phyloP scores from a whole-genome alignment of 2,113 vertebrate species.

The Tupaia tana region DNA sequence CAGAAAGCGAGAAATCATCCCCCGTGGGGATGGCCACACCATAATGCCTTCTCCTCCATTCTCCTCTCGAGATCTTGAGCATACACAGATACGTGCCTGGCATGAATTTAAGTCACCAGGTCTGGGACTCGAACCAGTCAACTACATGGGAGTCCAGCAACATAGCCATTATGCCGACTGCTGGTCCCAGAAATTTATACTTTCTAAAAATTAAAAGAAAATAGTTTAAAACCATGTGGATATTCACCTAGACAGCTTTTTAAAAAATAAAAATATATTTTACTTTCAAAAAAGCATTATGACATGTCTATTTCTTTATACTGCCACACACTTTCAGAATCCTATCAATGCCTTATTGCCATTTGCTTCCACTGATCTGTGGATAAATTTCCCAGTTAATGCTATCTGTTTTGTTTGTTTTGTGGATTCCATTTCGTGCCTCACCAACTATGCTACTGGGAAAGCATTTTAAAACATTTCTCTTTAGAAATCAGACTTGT shows the following conservation, averaged over 20 bases:
- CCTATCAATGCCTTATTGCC: too few relatives aligned
- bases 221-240: neutral
- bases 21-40: too few relatives aligned
- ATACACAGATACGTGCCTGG: too few relatives aligned
- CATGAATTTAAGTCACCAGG: too few relatives aligned
- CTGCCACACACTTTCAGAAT: neutral
- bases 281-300: neutral
- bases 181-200: neutral
- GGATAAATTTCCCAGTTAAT: neutral
- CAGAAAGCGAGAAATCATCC: too few relatives aligned
- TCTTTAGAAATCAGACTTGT: constrained; percentile 37
- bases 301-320: neutral
- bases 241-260: neutral
- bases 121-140: too few relatives aligned
- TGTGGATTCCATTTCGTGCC: neutral
- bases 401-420: neutral
- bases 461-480: neutral
- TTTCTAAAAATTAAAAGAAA: neutral
- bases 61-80: too few relatives aligned
- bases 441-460: neutral
- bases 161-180: too few relatives aligned
- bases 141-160: too few relatives aligned
- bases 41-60: too few relatives aligned
- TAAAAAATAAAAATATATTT: neutral
- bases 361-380: neutral